phyloP scores from a whole-genome alignment of 2,797 vertebrate species.

The Callimico goeldii region DNA sequence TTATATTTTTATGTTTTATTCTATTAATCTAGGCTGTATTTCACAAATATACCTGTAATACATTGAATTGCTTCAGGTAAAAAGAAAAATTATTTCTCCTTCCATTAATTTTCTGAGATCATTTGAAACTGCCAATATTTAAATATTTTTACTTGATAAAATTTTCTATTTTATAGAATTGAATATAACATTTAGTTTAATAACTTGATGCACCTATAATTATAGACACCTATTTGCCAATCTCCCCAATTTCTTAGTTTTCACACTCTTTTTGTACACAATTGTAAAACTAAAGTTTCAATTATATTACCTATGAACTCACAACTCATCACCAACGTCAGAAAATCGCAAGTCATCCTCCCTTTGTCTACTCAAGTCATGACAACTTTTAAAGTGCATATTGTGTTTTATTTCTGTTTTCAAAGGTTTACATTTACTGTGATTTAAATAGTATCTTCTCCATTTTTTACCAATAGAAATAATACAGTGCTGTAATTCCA shows the following conservation, averaged over 20 bases:
- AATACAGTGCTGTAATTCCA: not conserved
- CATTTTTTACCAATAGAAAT: not conserved
- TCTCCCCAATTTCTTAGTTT: not conserved
- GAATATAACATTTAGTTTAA: not conserved
- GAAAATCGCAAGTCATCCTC: not conserved
- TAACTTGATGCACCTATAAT: not conserved
- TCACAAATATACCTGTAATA: not conserved
- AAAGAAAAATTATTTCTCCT: not conserved
- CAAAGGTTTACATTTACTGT: not conserved
- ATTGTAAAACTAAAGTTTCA: not conserved
- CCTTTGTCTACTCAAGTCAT: not conserved
- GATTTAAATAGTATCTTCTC: not conserved
- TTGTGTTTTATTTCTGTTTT: not conserved
- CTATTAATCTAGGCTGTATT: not conserved
- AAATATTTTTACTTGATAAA: not conserved
- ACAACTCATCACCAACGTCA: not conserved
- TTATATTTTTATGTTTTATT: not conserved
- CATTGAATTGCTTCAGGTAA: not conserved
- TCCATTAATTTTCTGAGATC: not conserved
- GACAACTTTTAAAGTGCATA: not conserved
- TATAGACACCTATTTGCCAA: not conserved
- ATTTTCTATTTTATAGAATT: not conserved
- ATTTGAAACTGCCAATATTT: not conserved
- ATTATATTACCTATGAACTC: not conserved
- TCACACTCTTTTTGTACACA: not conserved